Evolutionary conservation across 2,797 vertebrate genomes (phyloP).

Genomic region (Epinephelus coioides): DNA sequence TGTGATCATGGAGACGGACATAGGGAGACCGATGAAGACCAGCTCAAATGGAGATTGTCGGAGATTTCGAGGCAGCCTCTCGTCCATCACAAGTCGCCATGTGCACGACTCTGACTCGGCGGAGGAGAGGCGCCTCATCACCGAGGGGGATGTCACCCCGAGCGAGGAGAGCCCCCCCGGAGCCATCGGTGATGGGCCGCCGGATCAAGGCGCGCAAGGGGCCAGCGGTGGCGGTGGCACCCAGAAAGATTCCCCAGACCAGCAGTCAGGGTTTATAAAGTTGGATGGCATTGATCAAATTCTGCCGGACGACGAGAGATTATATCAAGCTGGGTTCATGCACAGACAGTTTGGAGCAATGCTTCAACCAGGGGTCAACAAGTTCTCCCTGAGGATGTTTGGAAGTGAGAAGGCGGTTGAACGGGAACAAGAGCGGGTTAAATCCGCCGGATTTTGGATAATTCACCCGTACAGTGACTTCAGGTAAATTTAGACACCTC

Average conservation of each 20-base stretch:
- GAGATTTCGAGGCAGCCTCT: conserved; percentile 95
- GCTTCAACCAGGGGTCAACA: conserved; percentile 99
- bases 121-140: conserved; percentile 92
- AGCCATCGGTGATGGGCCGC: conserved; percentile 81
- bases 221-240: conserved; percentile 78
- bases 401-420: conserved; percentile 99
- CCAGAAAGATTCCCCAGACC: conserved; percentile 82
- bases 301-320: conserved; percentile 92
- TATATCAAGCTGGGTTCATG: conserved; percentile 96
- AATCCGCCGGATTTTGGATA: conserved; percentile 99
- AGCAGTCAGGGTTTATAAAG: conserved; percentile 90
- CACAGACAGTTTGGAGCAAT: conserved; percentile 98
- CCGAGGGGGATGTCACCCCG: conserved; percentile 89
- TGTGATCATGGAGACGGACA: conserved; percentile 92
- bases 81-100: conserved; percentile 94
- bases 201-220: conserved; percentile 80
- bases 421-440: conserved; percentile 97
- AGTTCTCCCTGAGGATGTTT: conserved; percentile 99
- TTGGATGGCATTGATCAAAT: conserved; percentile 95
- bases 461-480: conserved; percentile 99
- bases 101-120: conserved; percentile 90
- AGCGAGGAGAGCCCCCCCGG: conserved; percentile 89
- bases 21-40: conserved; percentile 89
- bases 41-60: conserved; percentile 98
- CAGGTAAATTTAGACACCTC: conserved; percentile 88